A percentile compares a stretch with the other conserved stretches of the same genome.
Conservation (phyloP, 2,888 invertebrate genomes). For the Pseudococcus viburni region DNA sequence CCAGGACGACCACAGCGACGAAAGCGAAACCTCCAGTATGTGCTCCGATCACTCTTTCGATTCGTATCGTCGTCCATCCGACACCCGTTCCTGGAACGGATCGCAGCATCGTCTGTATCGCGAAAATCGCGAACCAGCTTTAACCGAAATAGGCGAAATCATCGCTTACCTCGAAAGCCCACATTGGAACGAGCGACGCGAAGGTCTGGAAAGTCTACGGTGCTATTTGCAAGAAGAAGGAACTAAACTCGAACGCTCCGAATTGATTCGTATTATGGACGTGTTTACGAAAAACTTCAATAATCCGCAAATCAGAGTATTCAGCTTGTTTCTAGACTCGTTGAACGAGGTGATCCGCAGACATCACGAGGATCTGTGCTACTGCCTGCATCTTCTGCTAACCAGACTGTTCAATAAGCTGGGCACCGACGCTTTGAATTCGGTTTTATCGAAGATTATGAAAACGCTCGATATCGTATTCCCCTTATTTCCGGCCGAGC, state of each 20-base stretch:
- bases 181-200: constrained; percentile 95
- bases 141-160: constrained; percentile 81
- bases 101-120: constrained; percentile 82
- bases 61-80: constrained; percentile 83
- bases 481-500: constrained; percentile 77
- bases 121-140: constrained; percentile 73
- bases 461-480: constrained; percentile 86
- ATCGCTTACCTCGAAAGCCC: constrained; percentile 89
- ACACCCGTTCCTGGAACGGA: constrained; percentile 89
- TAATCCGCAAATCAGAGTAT: constrained; percentile 94
- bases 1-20: constrained; percentile 84
- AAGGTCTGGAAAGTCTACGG: constrained; percentile 89
- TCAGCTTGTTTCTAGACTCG: constrained; percentile 93
- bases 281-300: constrained; percentile 97
- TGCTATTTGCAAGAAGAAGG: constrained; percentile 82
- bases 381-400: constrained; percentile 94
- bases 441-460: constrained; percentile 91
- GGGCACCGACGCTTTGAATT: constrained; percentile 91
- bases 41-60: constrained; percentile 93
- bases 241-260: constrained; percentile 78
- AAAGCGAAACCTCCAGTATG: constrained; percentile 95
- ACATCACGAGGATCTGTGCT: constrained; percentile 89
- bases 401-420: constrained; percentile 90
- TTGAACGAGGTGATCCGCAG: constrained; percentile 89
- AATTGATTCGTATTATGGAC: constrained; percentile 89